phyloP scores from a whole-genome alignment of 2,797 vertebrate species.

The Trematomus bernacchii region DNA sequence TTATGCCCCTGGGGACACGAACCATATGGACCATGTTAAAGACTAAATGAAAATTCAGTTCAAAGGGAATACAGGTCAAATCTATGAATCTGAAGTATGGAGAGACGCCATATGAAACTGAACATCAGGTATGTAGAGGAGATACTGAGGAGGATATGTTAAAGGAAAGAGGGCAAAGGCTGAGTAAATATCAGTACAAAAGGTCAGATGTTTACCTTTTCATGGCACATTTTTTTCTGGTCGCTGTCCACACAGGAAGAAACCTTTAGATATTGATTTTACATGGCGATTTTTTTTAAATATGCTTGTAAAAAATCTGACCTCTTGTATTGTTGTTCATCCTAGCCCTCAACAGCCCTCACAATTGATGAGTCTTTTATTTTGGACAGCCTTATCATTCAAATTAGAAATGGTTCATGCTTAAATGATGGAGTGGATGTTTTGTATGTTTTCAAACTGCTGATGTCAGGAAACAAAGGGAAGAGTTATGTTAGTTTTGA shows the following conservation, averaged over 20 bases:
- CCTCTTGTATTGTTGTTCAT: conserved; percentile 27
- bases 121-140: conserved; percentile 61
- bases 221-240: conserved; percentile 43
- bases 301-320: conserved; percentile 25
- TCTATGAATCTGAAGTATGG: conserved; percentile 50
- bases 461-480: conserved; percentile 57
- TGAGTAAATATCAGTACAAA: conserved; percentile 42
- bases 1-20: conserved; percentile 15
- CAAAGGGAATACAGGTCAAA: conserved; percentile 44
- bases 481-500: conserved; percentile 28
- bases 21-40: conserved; percentile 23
- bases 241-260: conserved; percentile 29
- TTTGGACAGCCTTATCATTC: conserved; percentile 40
- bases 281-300: conserved; percentile 39
- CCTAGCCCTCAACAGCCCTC: conserved; percentile 6
- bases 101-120: conserved; percentile 75
- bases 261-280: conserved; percentile 57
- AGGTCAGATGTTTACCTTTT: conserved; percentile 55
- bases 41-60: conserved; percentile 31
- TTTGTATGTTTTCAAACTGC: conserved; percentile 52
- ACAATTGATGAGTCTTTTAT: conserved; percentile 4
- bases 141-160: conserved; percentile 48
- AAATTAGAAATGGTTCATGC: conserved; percentile 15
- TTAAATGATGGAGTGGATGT: conserved; percentile 43
- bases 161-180: conserved; percentile 28